Evolutionary conservation across 1,140 invertebrate genomes (phyloP).

Genomic region (Zaprionus kolodkinae): DNA sequence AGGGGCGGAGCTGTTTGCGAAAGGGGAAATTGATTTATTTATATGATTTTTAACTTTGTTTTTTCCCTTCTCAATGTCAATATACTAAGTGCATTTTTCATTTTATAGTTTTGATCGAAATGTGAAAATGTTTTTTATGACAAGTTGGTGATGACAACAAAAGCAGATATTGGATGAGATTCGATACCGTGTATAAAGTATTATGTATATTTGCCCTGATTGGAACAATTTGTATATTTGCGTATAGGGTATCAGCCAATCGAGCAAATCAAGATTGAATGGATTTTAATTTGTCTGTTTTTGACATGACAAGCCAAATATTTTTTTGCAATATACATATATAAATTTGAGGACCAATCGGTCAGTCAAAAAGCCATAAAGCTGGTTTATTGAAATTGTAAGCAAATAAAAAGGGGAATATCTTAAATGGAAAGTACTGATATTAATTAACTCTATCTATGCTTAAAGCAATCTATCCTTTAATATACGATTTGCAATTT

Average conservation of each 20-base stretch:
- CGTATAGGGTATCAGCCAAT: neutral
- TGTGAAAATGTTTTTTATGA: slow-evolving; percentile 16
- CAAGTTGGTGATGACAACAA: slow-evolving; percentile 10
- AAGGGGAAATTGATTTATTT: slow-evolving; percentile 7
- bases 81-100: neutral
- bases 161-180: neutral
- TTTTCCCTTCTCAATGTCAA: neutral
- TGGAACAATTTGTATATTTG: neutral
- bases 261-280: neutral
- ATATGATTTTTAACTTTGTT: slow-evolving; percentile 8
- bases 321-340: neutral
- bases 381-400: neutral
- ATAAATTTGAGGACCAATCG: neutral
- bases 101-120: slow-evolving; percentile 11
- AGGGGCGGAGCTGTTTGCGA: neutral
- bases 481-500: neutral
- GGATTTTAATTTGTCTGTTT: neutral
- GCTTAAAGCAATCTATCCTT: neutral
- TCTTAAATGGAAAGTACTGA: neutral
- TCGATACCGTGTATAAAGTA: neutral
- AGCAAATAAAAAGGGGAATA: neutral
- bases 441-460: neutral
- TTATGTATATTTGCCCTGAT: no score
- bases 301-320: neutral
- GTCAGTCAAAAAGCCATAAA: neutral